Conservation (phyloP, 2,797 vertebrate species). For the Mus minutoides region DNA sequence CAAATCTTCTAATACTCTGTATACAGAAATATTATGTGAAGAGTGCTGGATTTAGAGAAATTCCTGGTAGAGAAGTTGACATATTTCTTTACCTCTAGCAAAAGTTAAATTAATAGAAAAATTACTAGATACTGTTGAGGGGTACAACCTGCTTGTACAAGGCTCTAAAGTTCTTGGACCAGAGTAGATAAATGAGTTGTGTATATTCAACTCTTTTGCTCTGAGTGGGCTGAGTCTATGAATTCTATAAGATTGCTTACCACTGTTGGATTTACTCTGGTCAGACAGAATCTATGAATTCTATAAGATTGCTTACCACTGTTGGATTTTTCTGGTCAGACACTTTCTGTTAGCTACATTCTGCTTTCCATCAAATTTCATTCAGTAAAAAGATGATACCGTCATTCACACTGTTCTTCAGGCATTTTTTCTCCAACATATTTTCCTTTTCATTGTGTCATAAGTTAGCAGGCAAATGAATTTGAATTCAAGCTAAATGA, state of each 20-base stretch:
- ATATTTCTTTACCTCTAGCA: neutral
- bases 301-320: constrained; percentile 41
- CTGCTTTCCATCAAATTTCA: constrained; percentile 64
- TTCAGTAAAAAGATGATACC: constrained; percentile 63
- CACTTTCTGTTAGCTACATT: constrained; percentile 64
- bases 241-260: constrained; percentile 48
- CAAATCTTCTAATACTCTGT: constrained; percentile 44
- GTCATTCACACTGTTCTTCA: constrained; percentile 66
- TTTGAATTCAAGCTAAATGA: constrained; percentile 66
- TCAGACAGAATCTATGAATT: constrained; percentile 24
- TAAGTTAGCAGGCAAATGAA: constrained; percentile 63
- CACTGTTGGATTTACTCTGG: constrained; percentile 39
- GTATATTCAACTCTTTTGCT: neutral
- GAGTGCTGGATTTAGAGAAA: neutral
- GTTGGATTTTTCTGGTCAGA: constrained; percentile 51
- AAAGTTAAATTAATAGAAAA: neutral
- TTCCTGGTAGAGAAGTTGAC: neutral
- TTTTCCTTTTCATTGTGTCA: constrained; percentile 70
- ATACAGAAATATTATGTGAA: constrained; percentile 13
- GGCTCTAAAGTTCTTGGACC: constrained; percentile 7
- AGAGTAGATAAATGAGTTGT: constrained; percentile 16
- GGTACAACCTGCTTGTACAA: neutral
- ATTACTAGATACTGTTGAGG: neutral
- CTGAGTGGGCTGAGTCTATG: constrained; percentile 27
- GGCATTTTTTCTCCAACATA: constrained; percentile 58